These are phyloP conservation scores for Teleiodes luculella DNA, from an alignment of 2,888 invertebrate genomes.

Conservation along the genomic window DNA sequence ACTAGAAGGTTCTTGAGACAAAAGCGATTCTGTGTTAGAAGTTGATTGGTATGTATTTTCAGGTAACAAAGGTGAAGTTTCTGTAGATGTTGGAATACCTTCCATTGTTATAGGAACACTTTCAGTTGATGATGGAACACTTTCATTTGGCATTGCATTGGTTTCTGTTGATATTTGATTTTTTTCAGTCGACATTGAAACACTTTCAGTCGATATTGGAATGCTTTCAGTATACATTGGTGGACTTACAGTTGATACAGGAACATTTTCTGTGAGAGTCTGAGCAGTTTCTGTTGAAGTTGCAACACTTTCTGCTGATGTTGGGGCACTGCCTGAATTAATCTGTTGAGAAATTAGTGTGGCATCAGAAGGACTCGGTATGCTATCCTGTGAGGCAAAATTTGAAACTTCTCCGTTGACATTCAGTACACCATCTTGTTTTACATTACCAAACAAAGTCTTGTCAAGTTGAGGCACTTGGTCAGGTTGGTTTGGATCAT, in stretches of 20 bases:
- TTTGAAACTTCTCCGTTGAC: constrained; percentile 1
- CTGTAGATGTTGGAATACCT: not conserved
- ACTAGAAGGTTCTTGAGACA: not conserved
- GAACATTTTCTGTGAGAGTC: not conserved
- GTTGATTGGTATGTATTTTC: not conserved
- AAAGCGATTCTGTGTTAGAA: not conserved
- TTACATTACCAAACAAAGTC: constrained; percentile 17
- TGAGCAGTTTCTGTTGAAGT: not conserved
- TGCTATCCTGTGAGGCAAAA: constrained; percentile 5
- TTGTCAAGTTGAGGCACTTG: constrained; percentile 22
- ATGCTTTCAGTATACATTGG: too few relatives aligned
- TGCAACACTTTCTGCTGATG: not conserved
- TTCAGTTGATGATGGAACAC: not conserved
- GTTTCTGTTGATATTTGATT: not conserved
- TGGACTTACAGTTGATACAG: not conserved
- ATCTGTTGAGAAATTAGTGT: not conserved
- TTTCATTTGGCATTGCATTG: not conserved
- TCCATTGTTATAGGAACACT: too few relatives aligned
- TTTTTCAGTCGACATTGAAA: not conserved
- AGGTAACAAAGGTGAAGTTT: not conserved
- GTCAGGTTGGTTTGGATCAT: constrained; percentile 21
- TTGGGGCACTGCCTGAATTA: not conserved
- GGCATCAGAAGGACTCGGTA: not conserved
- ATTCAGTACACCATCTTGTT: constrained; percentile 16
- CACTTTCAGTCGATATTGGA: not conserved